phyloP scores from a whole-genome alignment of 2,797 vertebrate genomes.

The Varecia variegata region DNA sequence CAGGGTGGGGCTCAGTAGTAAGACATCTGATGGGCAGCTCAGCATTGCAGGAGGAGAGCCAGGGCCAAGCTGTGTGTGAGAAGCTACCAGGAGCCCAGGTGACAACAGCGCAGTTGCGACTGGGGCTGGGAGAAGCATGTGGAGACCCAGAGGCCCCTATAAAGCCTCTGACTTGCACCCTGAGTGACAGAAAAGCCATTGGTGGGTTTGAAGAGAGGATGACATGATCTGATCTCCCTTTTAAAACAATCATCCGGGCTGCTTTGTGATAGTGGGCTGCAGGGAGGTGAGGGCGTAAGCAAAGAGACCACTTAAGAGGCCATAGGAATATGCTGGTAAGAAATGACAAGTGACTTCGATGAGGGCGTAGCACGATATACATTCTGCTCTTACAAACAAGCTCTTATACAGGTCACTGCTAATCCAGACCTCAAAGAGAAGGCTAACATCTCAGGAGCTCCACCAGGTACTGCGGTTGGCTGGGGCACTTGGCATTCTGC shows the following conservation, averaged over 20 bases:
- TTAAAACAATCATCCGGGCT: neutral
- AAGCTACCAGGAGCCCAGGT: neutral
- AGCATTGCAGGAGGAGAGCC: neutral
- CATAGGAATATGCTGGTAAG: neutral
- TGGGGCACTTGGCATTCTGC: neutral
- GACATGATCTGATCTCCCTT: neutral
- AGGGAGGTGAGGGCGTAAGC: fast-evolving
- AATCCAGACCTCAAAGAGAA: neutral
- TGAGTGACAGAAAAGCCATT: neutral
- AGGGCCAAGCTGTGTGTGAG: neutral
- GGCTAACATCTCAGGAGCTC: neutral
- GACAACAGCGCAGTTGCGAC: neutral
- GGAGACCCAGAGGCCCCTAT: neutral
- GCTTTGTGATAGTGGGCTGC: neutral
- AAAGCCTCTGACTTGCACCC: neutral
- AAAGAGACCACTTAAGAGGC: neutral
- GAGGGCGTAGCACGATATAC: fast-evolving
- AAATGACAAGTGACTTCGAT: neutral
- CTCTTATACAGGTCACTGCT: neutral
- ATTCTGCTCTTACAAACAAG: neutral
- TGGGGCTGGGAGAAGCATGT: neutral
- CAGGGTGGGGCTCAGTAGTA: neutral
- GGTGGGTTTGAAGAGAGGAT: too few relatives aligned
- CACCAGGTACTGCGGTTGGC: neutral
- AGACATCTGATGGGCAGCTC: neutral